Evolutionary conservation across 2,797 vertebrate species (phyloP), one percentile per base, ranked within the genome.

Genomic region (Molossus alvarezi): DNA sequence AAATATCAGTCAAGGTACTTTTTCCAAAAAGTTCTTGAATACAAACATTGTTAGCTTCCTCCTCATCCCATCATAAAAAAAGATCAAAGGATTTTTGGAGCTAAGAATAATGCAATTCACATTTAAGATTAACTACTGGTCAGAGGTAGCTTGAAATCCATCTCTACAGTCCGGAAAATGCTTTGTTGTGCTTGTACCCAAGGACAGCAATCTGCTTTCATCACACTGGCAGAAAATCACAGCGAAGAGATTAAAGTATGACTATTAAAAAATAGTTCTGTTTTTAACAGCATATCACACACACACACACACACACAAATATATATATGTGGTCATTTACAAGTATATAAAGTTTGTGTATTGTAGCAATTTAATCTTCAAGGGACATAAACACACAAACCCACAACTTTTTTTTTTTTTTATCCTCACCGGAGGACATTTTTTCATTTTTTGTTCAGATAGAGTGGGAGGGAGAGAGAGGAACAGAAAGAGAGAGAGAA

Each of bases 81-180:
- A 90, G 41, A 98, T 95, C 48, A 97, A 97, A 98, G 58, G 25
- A 96, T 91, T 95, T 96, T 60, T 96, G 71, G 88, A 97, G 73
- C 94, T 95, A 96, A 75, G 84, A 97, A 95, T 96, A 96, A 95
- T 58, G 55, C 53, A 91, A 79, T 80, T 77, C 94, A 83, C 2
- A 92, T 96, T 93, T 77, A 86, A 87, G 94, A 97, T 67, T 64
- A 83, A 93, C 51, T 95, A 91, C 88, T 72, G 45, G 57, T 90
- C 53, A 96, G 90, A 72, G 80, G 58, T 94, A 23, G 64, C 75
- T 76, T 76, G 85, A 97, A 97, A 97, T 94, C 76, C 53, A 96
- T 97, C 48, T 84, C 15, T 37, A 29, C 14, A 65, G 76, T 15
- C 37, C 69, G 27, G 53, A 95, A 96, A 95, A 88, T 75, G 60